Conservation (phyloP, 2,888 invertebrate species). For the Amiota communis region DNA sequence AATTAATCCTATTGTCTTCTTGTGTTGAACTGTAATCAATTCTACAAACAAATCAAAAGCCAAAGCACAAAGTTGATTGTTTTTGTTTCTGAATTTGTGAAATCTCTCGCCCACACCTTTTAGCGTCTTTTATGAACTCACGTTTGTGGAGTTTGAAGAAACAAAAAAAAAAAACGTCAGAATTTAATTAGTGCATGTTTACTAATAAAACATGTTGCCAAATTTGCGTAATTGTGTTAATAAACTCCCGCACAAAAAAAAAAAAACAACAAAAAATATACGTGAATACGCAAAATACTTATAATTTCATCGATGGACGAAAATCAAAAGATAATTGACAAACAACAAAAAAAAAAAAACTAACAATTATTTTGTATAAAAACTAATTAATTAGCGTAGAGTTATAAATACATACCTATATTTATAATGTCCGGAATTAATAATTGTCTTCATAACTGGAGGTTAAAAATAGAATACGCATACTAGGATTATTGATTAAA, state of each 20-base stretch:
- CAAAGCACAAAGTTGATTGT: constrained; percentile 37
- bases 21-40: constrained; percentile 57
- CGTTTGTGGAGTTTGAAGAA: constrained; percentile 50
- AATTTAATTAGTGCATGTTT: constrained; percentile 67
- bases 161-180: constrained; percentile 42
- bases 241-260: constrained; percentile 61
- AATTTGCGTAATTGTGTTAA: constrained; percentile 59
- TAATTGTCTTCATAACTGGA: too few species aligned
- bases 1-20: constrained; percentile 47
- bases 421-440: too few species aligned
- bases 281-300: too few species aligned
- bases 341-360: too few species aligned
- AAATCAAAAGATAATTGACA: too few species aligned
- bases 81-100: constrained; percentile 47
- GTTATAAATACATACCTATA: too few species aligned
- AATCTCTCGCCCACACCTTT: constrained; percentile 62
- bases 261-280: too few species aligned
- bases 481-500: too few species aligned
- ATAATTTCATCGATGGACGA: too few species aligned
- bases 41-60: constrained; percentile 54
- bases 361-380: too few species aligned
- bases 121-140: constrained; percentile 62
- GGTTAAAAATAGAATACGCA: too few species aligned
- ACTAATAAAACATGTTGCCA: constrained; percentile 64
- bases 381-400: too few species aligned